phyloP scores from a whole-genome alignment of 2,888 invertebrate species.

The Agrotis ipsilon region DNA sequence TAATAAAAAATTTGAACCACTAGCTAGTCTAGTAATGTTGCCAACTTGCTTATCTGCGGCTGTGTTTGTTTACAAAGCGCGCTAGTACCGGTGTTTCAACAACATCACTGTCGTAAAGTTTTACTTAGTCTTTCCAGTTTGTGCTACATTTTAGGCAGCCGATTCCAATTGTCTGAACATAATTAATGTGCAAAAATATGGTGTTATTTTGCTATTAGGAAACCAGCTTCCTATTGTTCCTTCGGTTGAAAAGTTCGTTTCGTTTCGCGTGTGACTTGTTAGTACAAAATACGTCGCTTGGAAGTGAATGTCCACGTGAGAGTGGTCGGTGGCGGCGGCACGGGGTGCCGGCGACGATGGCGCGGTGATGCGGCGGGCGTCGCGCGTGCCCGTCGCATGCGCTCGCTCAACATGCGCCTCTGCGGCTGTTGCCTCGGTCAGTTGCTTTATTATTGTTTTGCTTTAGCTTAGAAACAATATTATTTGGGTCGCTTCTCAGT shows the following conservation, averaged over 20 bases:
- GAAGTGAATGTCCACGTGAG: constrained; percentile 85
- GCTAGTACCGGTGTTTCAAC: constrained; percentile 70
- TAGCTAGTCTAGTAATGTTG: constrained; percentile 71
- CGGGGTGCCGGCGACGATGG: constrained; percentile 75
- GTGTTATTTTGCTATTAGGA: constrained; percentile 22
- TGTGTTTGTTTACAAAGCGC: constrained; percentile 81
- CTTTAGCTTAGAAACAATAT: constrained; percentile 39
- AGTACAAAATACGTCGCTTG: constrained; percentile 69
- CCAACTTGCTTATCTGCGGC: constrained; percentile 78
- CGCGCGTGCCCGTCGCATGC: constrained; percentile 80
- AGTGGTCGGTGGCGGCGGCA: constrained; percentile 76
- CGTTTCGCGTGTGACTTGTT: constrained; percentile 44
- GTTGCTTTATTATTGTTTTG: constrained; percentile 67
- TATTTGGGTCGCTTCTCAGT: constrained; percentile 47
- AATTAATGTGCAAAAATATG: constrained; percentile 13
- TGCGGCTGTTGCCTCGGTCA: constrained; percentile 89
- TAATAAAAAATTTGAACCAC: constrained; percentile 69
- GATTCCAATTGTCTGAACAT: constrained; percentile 30
- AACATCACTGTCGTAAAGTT: constrained; percentile 71
- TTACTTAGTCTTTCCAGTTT: constrained; percentile 55
- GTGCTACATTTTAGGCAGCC: constrained; percentile 52
- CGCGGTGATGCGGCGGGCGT: constrained; percentile 80
- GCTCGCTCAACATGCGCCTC: constrained; percentile 87
- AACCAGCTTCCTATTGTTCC: background rate
- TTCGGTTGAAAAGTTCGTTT: constrained; percentile 41